Conservation (phyloP, 2,888 invertebrate species). For the Nycteola revayana region DNA sequence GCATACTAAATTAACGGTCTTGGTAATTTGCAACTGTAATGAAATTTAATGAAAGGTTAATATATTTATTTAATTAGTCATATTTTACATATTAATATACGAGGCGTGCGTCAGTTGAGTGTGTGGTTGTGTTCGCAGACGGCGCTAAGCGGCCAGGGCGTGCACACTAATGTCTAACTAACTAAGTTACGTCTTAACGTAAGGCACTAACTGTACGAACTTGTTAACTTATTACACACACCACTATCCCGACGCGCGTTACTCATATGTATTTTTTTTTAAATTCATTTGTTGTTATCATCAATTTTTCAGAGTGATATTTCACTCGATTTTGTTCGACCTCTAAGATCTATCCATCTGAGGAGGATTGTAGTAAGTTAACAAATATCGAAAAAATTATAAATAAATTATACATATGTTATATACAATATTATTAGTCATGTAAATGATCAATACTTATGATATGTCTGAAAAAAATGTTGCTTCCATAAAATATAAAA, state of each 20-base stretch:
- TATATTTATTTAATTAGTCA: too few relatives aligned
- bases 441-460: constrained; percentile 68
- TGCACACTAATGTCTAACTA: constrained; percentile 64
- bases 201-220: constrained; percentile 73
- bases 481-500: constrained; percentile 74
- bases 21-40: too few relatives aligned
- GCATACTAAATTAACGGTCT: too few relatives aligned
- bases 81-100: too few relatives aligned
- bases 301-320: too few relatives aligned
- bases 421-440: constrained; percentile 71
- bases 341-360: constrained; percentile 9
- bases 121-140: constrained; percentile 76
- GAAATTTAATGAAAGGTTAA: too few relatives aligned
- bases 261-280: neutral
- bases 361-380: constrained; percentile 69
- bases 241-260: neutral
- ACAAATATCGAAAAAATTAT: constrained; percentile 58
- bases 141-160: constrained; percentile 69
- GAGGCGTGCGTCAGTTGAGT: constrained; percentile 43
- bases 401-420: constrained; percentile 76
- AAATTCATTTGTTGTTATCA: too few relatives aligned
- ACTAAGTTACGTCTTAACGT: constrained; percentile 66
- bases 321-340: neutral
- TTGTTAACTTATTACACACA: constrained; percentile 74
- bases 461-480: constrained; percentile 67